Conservation (phyloP, 2,113 vertebrate species). For the Ploceus nigricollis region DNA sequence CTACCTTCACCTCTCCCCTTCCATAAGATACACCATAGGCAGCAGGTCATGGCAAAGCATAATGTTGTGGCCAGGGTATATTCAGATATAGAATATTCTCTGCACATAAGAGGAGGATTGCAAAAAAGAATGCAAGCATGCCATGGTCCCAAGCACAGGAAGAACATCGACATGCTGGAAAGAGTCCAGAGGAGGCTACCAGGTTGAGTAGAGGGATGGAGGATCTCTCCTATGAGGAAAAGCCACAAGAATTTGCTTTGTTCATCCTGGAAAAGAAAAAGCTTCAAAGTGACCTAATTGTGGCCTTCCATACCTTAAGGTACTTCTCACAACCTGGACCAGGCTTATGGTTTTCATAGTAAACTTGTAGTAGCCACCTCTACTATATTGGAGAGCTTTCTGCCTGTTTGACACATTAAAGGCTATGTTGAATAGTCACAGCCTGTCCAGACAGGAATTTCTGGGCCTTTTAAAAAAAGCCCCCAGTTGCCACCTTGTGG, state of each 20-base stretch:
- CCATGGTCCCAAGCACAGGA: neutral
- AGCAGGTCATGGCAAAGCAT: neutral
- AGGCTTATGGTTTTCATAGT: neutral
- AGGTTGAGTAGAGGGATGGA: neutral
- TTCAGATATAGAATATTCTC: neutral
- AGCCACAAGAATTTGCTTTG: neutral
- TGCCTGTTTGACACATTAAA: neutral
- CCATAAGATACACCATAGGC: accelerated
- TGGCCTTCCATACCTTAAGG: neutral
- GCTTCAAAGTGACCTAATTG: neutral
- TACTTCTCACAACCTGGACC: neutral
- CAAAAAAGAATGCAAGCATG: neutral
- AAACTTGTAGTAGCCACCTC: neutral
- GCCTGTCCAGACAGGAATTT: neutral
- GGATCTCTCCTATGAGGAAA: neutral
- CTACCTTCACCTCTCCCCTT: neutral
- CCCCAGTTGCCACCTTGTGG: neutral
- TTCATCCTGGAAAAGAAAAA: neutral
- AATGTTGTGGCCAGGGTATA: accelerated
- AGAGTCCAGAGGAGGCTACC: neutral
- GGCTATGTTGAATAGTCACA: neutral
- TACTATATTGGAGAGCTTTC: neutral
- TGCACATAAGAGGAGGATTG: neutral
- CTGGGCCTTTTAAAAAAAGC: neutral
- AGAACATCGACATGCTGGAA: neutral